phyloP scores from a whole-genome alignment of 2,888 invertebrate genomes.

The Julus scanicus region DNA sequence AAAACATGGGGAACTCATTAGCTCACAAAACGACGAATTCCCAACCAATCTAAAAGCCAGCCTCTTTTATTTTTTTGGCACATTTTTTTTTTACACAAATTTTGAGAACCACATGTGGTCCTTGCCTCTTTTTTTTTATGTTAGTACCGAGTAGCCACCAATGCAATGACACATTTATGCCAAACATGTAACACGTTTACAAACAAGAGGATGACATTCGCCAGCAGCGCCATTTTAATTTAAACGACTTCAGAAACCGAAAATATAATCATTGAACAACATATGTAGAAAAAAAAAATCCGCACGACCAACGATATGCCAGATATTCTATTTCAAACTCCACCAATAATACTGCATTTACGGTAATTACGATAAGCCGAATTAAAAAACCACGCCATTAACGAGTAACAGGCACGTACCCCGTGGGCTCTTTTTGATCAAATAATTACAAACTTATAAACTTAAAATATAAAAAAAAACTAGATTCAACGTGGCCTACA shows the following conservation, averaged over 20 bases:
- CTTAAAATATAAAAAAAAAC: background rate
- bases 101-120: conserved; percentile 19
- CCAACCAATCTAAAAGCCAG: background rate
- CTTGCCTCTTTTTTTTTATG: background rate
- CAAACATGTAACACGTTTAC: background rate
- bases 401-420: background rate
- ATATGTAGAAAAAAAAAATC: no score
- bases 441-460: background rate
- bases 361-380: background rate
- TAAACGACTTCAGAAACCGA: no score
- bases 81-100: background rate
- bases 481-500: background rate
- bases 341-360: background rate
- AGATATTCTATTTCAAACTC: background rate
- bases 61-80: background rate
- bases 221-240: background rate
- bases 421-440: background rate
- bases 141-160: background rate
- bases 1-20: conserved; percentile 44
- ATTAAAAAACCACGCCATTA: background rate
- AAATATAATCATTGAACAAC: no score
- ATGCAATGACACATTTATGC: background rate
- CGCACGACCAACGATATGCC: no score
- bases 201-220: conserved; percentile 10
- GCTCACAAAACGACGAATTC: background rate